phyloP scores from a whole-genome alignment of 2,113 vertebrate species.

The Neogale vison region DNA sequence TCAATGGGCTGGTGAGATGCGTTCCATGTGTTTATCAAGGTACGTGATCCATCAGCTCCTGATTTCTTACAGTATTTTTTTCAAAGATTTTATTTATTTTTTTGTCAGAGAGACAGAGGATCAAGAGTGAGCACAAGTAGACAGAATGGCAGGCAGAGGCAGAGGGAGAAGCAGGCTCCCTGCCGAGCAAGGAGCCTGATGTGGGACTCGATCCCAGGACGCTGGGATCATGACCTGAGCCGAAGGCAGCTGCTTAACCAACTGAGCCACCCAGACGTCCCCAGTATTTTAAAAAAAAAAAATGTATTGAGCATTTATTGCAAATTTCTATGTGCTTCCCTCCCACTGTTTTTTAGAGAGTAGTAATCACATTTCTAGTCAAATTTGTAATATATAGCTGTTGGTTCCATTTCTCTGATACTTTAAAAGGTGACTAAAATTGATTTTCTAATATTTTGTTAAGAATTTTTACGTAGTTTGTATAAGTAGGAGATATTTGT shows the following conservation, averaged over 20 bases:
- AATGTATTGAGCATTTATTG: not conserved
- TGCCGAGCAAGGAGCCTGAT: too few relatives aligned
- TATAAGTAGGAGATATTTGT: not conserved
- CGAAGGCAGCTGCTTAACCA: too few relatives aligned
- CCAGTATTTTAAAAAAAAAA: not conserved
- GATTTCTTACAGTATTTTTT: not conserved
- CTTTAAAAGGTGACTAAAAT: not conserved
- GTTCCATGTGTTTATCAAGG: not conserved
- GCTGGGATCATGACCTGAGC: too few relatives aligned
- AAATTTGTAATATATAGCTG: not conserved
- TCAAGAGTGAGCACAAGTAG: too few relatives aligned
- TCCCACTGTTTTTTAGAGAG: not conserved
- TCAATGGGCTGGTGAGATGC: rapidly evolving
- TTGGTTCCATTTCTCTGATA: not conserved
- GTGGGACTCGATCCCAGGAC: too few relatives aligned
- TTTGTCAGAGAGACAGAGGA: too few relatives aligned
- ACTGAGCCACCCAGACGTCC: too few relatives aligned
- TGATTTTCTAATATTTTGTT: not conserved
- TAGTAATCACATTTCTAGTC: not conserved
- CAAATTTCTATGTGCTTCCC: not conserved
- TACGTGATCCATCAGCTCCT: not conserved
- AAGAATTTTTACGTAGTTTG: not conserved
- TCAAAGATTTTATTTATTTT: too few relatives aligned
- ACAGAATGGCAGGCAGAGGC: too few relatives aligned
- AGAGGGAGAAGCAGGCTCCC: too few relatives aligned